Percentiles rank a stretch among this genome's conserved stretches.
These are phyloP conservation scores for Bradypodion ventrale DNA, from an alignment of 2,797 vertebrate genomes.

Conservation along the genomic window DNA sequence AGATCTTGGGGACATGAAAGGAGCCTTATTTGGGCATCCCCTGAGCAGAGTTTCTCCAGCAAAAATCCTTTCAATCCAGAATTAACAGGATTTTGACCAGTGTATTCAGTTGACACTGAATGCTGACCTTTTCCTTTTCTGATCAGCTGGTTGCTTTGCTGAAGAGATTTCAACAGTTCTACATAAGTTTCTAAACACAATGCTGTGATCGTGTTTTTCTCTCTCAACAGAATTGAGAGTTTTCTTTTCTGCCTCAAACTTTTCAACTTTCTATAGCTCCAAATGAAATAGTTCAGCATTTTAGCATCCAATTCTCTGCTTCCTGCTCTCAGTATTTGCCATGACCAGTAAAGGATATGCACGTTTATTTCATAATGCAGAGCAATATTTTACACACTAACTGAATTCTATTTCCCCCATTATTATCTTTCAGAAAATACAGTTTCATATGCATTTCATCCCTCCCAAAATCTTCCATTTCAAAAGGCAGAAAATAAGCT, in stretches of 20 bases:
- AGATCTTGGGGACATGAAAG: no score
- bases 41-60: no score
- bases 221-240: neutral
- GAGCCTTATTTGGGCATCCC: no score
- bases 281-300: neutral
- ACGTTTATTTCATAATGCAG: conserved; percentile 7
- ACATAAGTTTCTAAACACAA: neutral
- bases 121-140: neutral
- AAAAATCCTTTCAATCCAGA: no score
- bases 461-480: neutral
- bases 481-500: neutral
- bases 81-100: neutral
- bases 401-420: neutral
- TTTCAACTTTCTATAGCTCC: neutral
- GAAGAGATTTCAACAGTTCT: neutral
- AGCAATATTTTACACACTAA: neutral
- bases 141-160: neutral
- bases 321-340: neutral
- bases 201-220: neutral
- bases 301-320: neutral
- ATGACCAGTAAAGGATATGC: neutral
- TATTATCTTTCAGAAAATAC: conserved; percentile 11
- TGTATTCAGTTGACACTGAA: neutral
- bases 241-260: neutral
- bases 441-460: neutral